Conservation (phyloP, 2,888 invertebrate species). For the Ellobium chinense region DNA sequence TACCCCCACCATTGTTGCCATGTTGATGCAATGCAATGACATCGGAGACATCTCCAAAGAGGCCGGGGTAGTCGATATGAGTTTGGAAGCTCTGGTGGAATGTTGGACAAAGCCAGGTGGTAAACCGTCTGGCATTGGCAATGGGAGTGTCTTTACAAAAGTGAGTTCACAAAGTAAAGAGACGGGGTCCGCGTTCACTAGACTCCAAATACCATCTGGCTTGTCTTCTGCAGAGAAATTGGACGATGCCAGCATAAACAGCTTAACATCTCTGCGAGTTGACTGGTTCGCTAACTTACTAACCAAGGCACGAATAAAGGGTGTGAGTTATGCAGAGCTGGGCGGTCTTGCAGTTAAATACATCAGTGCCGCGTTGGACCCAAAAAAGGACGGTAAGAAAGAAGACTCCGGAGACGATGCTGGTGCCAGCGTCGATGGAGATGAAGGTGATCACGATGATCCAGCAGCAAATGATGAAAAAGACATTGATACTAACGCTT, state of each 20-base stretch:
- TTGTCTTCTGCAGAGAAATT: constrained; percentile 61
- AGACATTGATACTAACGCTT: constrained; percentile 46
- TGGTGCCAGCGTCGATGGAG: background rate
- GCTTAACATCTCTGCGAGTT: constrained; percentile 62
- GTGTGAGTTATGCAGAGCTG: constrained; percentile 60
- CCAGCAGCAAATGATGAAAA: constrained; percentile 38
- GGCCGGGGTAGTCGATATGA: constrained; percentile 65
- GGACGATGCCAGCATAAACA: constrained; percentile 56
- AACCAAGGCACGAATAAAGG: constrained; percentile 62
- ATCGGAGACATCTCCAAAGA: constrained; percentile 69
- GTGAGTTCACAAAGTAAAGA: background rate
- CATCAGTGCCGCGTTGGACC: constrained; percentile 54
- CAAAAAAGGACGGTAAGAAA: constrained; percentile 50
- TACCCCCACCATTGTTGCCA: constrained; percentile 59
- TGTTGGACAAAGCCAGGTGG: constrained; percentile 71
- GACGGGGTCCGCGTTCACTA: constrained; percentile 15
- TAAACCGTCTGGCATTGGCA: constrained; percentile 47
- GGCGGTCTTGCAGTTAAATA: constrained; percentile 64
- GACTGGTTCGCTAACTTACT: constrained; percentile 70
- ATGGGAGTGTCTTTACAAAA: background rate
- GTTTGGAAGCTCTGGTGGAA: constrained; percentile 72
- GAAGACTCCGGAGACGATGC: constrained; percentile 4
- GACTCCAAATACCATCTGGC: background rate
- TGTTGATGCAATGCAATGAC: constrained; percentile 66
- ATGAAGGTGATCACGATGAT: background rate